These are phyloP conservation scores for Lepeophtheirus salmonis DNA, from an alignment of 1,140 invertebrate genomes.

Conservation along the genomic window DNA sequence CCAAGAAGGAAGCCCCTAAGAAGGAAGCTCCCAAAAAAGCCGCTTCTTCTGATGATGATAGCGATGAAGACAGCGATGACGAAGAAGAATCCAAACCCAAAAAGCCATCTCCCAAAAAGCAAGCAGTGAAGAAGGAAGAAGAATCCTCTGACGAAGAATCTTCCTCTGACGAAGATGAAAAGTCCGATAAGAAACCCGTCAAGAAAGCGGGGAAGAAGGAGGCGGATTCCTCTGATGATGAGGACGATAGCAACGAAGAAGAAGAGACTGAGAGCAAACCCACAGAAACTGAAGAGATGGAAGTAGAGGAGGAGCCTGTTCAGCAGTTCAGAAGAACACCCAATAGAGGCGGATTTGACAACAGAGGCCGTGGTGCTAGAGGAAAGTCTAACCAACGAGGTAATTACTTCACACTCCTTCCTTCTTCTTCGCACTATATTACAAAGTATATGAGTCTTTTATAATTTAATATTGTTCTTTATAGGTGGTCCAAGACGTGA, in stretches of 20 bases:
- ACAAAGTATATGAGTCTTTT: too few relatives aligned
- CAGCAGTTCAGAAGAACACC: too few relatives aligned
- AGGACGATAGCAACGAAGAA: not conserved
- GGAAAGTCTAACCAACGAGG: not conserved
- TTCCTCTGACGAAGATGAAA: not conserved
- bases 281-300: not conserved
- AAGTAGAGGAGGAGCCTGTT: not conserved
- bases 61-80: conserved; percentile 8
- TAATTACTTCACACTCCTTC: too few relatives aligned
- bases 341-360: not conserved
- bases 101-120: not conserved
- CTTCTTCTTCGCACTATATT: too few relatives aligned
- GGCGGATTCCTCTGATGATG: not conserved
- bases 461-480: too few relatives aligned
- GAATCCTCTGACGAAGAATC: not conserved
- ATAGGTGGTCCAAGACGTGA: conserved; percentile 1
- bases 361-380: not conserved
- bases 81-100: not conserved
- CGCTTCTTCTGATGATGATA: not conserved
- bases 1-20: not conserved
- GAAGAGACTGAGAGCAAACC: not conserved
- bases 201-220: not conserved
- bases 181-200: not conserved
- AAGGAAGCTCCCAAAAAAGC: not conserved
- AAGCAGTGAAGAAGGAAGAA: conserved; percentile 1